These are phyloP conservation scores for Nesidiocoris tenuis DNA, from an alignment of 2,888 invertebrate species.

Conservation along the genomic window DNA sequence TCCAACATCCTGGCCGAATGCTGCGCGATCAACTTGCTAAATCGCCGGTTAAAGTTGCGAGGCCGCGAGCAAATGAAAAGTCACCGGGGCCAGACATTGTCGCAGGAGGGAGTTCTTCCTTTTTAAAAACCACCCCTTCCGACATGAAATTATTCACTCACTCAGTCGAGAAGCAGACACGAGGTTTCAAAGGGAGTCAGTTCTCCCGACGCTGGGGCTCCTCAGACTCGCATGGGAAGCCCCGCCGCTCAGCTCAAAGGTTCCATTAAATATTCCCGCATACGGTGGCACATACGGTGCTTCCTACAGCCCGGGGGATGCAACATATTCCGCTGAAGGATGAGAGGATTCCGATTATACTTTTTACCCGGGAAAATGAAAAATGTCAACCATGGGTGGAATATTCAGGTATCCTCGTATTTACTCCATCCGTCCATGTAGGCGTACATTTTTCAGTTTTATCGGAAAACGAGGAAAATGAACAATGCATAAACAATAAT, in stretches of 20 bases:
- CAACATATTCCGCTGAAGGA: neutral
- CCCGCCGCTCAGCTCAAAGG: neutral
- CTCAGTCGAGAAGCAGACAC: slow-evolving; percentile 9
- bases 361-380: neutral
- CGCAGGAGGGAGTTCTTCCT: no score
- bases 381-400: no score
- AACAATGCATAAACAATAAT: no score
- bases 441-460: no score
- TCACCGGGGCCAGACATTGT: no score
- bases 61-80: no score
- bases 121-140: slow-evolving; percentile 7
- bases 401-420: no score
- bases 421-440: no score
- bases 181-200: slow-evolving; percentile 32
- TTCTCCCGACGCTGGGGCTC: neutral
- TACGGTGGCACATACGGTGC: slow-evolving; percentile 5
- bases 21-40: no score
- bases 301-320: neutral
- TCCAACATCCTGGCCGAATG: no score
- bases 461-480: no score
- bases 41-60: no score
- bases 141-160: slow-evolving; percentile 35
- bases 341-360: neutral
- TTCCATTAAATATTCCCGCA: slow-evolving; percentile 29
- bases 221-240: neutral